A percentile compares a stretch with the other conserved stretches of the same genome.
Conservation (phyloP, 2,113 vertebrate genomes). For the Maccullochella peelii region DNA sequence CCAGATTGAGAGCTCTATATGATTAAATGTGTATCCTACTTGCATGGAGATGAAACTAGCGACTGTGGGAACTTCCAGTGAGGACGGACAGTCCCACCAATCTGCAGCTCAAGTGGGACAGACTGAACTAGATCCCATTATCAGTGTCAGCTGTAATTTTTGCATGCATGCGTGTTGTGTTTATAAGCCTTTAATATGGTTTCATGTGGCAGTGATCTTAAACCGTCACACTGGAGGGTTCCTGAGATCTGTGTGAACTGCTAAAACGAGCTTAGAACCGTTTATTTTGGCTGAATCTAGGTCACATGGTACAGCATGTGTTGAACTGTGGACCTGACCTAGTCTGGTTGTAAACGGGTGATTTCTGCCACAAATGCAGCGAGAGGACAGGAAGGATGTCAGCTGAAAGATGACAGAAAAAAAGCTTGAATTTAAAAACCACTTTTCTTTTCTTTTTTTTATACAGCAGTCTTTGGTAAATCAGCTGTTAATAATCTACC, state of each 20-base stretch:
- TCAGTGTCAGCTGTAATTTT: conserved; percentile 50
- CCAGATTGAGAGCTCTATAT: neutral
- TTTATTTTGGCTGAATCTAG: conserved; percentile 42
- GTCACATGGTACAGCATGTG: conserved; percentile 12
- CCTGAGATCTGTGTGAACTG: conserved; percentile 25
- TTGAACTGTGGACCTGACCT: conserved; percentile 24
- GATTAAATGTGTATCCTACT: neutral
- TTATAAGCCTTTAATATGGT: conserved; percentile 58
- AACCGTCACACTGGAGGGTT: conserved; percentile 21
- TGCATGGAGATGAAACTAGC: neutral
- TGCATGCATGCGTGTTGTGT: conserved; percentile 34
- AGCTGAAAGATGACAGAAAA: neutral
- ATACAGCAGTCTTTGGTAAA: neutral
- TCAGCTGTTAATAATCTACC: neutral
- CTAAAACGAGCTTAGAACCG: conserved; percentile 27
- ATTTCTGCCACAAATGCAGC: neutral
- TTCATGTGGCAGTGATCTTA: conserved; percentile 33
- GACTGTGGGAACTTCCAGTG: conserved; percentile 2
- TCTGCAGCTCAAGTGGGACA: conserved; percentile 29
- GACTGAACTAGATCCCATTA: conserved; percentile 52
- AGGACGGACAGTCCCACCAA: neutral
- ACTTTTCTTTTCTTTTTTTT: neutral
- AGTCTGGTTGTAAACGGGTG: conserved; percentile 4
- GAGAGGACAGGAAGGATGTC: neutral
- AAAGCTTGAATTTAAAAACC: neutral